These are phyloP conservation scores for Alcedo atthis DNA, from an alignment of 2,797 vertebrate genomes.

Conservation along the genomic window DNA sequence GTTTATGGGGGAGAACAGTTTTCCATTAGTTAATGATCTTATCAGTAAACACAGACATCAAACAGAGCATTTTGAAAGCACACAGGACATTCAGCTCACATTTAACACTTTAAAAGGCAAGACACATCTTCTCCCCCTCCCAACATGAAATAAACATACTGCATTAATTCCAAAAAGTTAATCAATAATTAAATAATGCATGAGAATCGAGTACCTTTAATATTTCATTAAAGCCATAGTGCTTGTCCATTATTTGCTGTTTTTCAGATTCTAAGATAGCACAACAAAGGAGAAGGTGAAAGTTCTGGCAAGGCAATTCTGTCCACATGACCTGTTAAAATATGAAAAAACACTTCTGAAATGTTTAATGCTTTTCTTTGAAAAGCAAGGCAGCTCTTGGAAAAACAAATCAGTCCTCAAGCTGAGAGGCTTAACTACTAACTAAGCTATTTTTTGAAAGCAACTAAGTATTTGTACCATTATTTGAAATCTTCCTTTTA, in stretches of 20 bases:
- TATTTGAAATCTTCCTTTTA: background rate
- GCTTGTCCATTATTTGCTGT: constrained; percentile 96
- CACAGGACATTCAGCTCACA: background rate
- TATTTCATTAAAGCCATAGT: constrained; percentile 97
- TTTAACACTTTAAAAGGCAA: background rate
- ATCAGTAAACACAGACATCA: background rate
- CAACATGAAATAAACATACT: background rate
- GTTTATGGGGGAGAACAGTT: background rate
- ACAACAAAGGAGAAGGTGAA: constrained; percentile 95
- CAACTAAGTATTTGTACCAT: background rate
- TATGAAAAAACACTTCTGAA: constrained; percentile 9
- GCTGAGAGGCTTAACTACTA: background rate
- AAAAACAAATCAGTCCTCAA: background rate
- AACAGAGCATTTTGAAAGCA: background rate
- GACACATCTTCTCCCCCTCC: background rate
- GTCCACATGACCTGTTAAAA: constrained; percentile 95
- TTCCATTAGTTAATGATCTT: background rate
- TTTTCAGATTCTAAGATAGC: constrained; percentile 97
- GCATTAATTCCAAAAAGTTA: background rate
- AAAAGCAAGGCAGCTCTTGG: background rate
- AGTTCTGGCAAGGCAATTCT: constrained; percentile 92
- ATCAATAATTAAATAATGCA: background rate
- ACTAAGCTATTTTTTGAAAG: background rate
- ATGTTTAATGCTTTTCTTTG: background rate
- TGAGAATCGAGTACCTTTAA: constrained; percentile 85